phyloP scores from a whole-genome alignment of 1,140 invertebrate species.

The Mactra quadrangularis region DNA sequence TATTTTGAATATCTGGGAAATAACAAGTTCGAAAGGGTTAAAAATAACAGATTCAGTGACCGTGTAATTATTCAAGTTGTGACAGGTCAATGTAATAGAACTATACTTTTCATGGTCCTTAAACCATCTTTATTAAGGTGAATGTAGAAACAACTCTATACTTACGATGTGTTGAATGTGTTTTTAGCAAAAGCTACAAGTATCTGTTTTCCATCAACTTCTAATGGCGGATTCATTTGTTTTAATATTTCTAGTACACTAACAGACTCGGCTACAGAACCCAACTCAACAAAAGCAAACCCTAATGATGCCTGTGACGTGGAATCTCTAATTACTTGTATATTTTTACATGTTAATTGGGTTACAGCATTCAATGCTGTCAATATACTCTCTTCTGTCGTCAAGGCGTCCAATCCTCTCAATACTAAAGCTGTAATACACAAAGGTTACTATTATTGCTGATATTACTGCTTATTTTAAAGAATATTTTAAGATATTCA shows the following conservation, averaged over 20 bases:
- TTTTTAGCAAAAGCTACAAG: slow-evolving; percentile 83
- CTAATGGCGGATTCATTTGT: slow-evolving; percentile 74
- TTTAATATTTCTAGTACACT: slow-evolving; percentile 84
- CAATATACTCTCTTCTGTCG: slow-evolving; percentile 93
- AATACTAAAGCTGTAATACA: slow-evolving; percentile 89
- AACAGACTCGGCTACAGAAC: slow-evolving; percentile 92
- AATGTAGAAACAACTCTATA: too few species aligned
- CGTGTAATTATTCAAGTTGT: too few species aligned
- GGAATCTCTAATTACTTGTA: slow-evolving; percentile 91
- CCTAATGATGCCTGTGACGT: slow-evolving; percentile 90
- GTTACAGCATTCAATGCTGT: slow-evolving; percentile 86
- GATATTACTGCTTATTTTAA: too few species aligned
- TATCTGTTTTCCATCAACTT: slow-evolving; percentile 83
- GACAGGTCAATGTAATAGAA: too few species aligned
- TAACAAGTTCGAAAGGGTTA: too few species aligned
- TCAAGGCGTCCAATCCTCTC: slow-evolving; percentile 92
- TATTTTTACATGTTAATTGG: slow-evolving; percentile 89
- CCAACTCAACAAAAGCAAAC: slow-evolving; percentile 85
- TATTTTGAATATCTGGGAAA: too few species aligned
- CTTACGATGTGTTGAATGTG: slow-evolving; percentile 82
- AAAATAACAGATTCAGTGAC: too few species aligned
- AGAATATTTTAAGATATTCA: neutral
- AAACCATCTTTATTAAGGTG: too few species aligned
- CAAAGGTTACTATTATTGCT: neutral
- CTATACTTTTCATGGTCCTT: too few species aligned